Conservation (phyloP, 1,140 invertebrate species). For the Pseudobourletiella spinata region DNA sequence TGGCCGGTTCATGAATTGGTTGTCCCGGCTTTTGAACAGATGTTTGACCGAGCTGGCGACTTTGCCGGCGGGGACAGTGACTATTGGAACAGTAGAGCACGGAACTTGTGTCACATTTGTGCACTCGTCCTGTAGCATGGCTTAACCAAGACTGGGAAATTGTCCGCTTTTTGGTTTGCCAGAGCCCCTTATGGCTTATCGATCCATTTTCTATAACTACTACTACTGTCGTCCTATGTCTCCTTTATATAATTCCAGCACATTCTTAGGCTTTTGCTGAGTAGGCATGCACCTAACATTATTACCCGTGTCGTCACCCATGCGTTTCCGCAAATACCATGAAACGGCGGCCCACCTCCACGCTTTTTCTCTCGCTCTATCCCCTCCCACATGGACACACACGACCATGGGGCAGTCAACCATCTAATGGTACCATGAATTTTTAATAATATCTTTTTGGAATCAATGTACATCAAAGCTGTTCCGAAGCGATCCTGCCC, state of each 20-base stretch:
- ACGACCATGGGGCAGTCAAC: too few species aligned
- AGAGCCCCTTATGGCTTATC: not conserved
- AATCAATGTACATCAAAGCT: too few species aligned
- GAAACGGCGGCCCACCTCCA: not conserved
- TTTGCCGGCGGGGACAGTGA: not conserved
- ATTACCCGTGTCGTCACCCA: not conserved
- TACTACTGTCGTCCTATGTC: not conserved
- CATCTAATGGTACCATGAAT: too few species aligned
- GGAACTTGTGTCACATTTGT: not conserved
- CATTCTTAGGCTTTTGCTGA: not conserved
- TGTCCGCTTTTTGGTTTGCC: not conserved
- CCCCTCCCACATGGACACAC: not conserved
- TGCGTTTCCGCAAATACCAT: not conserved
- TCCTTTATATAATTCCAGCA: not conserved
- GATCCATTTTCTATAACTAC: not conserved
- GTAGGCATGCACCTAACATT: not conserved
- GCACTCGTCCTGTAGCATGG: not conserved
- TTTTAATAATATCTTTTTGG: too few species aligned
- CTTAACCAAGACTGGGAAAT: conserved; percentile 2
- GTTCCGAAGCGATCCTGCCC: too few species aligned
- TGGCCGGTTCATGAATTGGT: not conserved
- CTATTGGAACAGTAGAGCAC: not conserved
- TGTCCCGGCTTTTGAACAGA: not conserved
- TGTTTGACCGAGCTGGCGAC: not conserved
- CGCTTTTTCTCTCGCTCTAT: not conserved